Percentiles rank a stretch among this genome's conserved stretches.
Conservation (phyloP, 2,888 invertebrate genomes). For the Pheosia tremula region DNA sequence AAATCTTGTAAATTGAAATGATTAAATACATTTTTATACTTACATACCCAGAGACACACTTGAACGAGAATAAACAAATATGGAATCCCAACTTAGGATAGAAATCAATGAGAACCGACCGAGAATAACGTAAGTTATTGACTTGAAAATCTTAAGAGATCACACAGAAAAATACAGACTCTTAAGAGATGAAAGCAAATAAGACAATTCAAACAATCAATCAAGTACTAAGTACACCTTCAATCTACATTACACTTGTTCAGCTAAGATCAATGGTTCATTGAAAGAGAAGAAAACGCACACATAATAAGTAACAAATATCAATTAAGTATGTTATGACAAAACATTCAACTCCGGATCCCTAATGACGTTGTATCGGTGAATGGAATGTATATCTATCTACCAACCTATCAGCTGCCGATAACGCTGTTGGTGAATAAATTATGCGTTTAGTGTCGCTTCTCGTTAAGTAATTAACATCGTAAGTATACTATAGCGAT, state of each 20-base stretch:
- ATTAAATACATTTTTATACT: background rate
- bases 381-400: constrained; percentile 37
- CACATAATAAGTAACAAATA: background rate
- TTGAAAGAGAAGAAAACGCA: background rate
- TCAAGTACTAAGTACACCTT: background rate
- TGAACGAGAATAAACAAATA: background rate
- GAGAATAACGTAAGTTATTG: background rate
- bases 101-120: background rate
- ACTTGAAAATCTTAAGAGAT: background rate
- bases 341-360: background rate
- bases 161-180: background rate
- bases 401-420: constrained; percentile 23
- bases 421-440: constrained; percentile 31
- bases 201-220: background rate
- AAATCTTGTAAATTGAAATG: background rate
- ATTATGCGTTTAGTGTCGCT: constrained; percentile 21
- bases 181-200: background rate
- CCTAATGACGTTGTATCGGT: constrained; percentile 5
- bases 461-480: background rate
- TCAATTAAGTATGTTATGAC: background rate
- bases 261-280: background rate
- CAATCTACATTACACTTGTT: background rate
- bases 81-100: background rate
- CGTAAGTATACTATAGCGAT: background rate
- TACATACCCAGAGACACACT: background rate